phyloP scores from a whole-genome alignment of 2,113 vertebrate genomes.

The Protobothrops flavoviridis region DNA sequence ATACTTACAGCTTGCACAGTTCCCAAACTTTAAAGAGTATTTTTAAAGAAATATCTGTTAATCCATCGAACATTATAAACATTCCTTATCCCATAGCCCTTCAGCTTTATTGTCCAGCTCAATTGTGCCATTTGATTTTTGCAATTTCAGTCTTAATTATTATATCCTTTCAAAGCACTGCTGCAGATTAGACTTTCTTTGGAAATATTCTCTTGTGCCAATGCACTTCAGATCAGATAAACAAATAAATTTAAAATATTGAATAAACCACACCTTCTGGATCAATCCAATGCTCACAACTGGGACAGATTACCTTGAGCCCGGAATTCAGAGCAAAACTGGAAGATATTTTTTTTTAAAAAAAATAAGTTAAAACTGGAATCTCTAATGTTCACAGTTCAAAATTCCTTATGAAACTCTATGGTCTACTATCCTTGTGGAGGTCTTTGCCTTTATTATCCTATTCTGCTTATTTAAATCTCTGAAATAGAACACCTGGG shows the following conservation, averaged over 20 bases:
- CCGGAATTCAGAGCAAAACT: not conserved
- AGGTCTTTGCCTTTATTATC: not conserved
- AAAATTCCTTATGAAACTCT: not conserved
- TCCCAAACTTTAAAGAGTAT: constrained; percentile 16
- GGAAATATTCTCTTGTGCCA: not conserved
- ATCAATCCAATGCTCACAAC: constrained; percentile 26
- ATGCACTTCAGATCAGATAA: not conserved
- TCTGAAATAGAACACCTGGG: not conserved
- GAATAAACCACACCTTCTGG: constrained; percentile 35
- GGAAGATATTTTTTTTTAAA: not conserved
- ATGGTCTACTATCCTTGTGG: not conserved
- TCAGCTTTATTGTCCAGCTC: constrained; percentile 6
- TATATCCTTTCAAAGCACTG: not conserved
- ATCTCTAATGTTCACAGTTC: not conserved
- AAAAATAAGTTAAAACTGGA: not conserved
- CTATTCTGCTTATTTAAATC: not conserved
- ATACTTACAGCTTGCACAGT: not conserved
- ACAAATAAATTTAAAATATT: constrained; percentile 42
- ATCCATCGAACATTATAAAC: constrained; percentile 19
- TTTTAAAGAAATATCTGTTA: constrained; percentile 20
- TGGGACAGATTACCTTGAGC: not conserved
- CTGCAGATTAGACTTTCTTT: not conserved
- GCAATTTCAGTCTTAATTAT: constrained; percentile 16
- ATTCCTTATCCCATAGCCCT: not conserved
- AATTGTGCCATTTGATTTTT: constrained; percentile 5